Base-by-base conservation (phyloP, 2,888 invertebrate genomes). In the Chrysolina haemoptera region DNA sequence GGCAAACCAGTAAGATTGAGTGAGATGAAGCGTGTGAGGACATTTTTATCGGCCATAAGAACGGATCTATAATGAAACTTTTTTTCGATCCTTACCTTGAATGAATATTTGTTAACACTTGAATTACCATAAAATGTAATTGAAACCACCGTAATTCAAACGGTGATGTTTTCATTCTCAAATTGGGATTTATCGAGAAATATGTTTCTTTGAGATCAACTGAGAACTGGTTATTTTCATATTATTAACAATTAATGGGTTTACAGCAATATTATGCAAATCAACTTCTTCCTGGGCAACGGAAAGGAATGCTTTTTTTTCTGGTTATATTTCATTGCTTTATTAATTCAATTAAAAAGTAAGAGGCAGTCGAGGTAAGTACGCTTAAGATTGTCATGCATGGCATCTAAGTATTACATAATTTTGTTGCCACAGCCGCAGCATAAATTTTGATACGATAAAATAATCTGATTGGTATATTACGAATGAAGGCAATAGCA, bases 361-460 rank as follows among this genome's bases (percentile, higher is more conserved):
- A 68, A 71, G 48, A 66, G 22, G n/a, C 59, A 59, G 27, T 59
- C 55, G 22, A 35, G 14, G 27, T 59, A 27, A 14, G 35, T 27
- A 9, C 59, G 59, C n/a, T 27, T 14, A 59, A 59, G 59, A 59
- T 59, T 59, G 59, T 59, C 50, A 27, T 55, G 41, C 50, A 27
- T 55, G 41, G 41, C 62, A 70, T 40, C 22, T 35, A n/a, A n/a
- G n/a, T n/a, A 48, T 73, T 73, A 73, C 65, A 46, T 62, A 73
- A 73, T 69, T 65, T 73, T 65, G 48, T 70, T 40, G 53, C 16
- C 59, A 64, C 46, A 73, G 20, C 41, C 64, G 41, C 41, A 41
- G 43, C 12, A 59, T 69, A 62, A 55, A 70, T 70, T 70, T 73
- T 73, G 66, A 70, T 40, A 67, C 53, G 63, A 41, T 62, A 70